Percentiles rank a stretch among this genome's conserved stretches.
Evolutionary conservation across 2,113 vertebrate genomes (phyloP).

Genomic region (Gobius niger): DNA sequence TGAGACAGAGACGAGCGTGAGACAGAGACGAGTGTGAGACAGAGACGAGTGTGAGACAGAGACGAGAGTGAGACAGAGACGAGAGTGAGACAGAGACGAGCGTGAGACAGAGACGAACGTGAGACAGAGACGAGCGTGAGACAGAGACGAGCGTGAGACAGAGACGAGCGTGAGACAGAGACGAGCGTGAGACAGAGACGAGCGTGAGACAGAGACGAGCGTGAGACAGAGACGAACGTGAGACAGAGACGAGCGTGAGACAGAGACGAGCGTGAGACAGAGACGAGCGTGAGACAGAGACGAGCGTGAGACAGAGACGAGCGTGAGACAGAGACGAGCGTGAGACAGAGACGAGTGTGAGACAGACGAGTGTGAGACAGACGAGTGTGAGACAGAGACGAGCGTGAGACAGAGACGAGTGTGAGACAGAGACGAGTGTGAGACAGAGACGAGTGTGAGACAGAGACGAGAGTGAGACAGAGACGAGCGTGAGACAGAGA

Average conservation of each 20-base stretch:
- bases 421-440: conserved; percentile 67
- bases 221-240: too few species aligned
- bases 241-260: background rate
- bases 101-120: too few species aligned
- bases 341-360: background rate
- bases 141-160: background rate
- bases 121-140: too few species aligned
- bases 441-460: background rate
- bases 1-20: too few species aligned
- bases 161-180: background rate
- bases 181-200: background rate
- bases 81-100: background rate
- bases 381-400: background rate
- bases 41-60: conserved; percentile 66
- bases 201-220: background rate
- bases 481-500: conserved; percentile 53
- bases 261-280: too few species aligned
- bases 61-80: conserved; percentile 52
- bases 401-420: background rate
- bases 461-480: conserved; percentile 55
- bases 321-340: too few species aligned
- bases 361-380: too few species aligned
- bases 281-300: background rate
- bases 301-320: background rate
- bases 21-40: background rate